Evolutionary conservation across 53 echinoderm and acorn worm species (phyloP), one percentile per base, ranked within the genome.

Genomic region (Holothuria scabra): DNA sequence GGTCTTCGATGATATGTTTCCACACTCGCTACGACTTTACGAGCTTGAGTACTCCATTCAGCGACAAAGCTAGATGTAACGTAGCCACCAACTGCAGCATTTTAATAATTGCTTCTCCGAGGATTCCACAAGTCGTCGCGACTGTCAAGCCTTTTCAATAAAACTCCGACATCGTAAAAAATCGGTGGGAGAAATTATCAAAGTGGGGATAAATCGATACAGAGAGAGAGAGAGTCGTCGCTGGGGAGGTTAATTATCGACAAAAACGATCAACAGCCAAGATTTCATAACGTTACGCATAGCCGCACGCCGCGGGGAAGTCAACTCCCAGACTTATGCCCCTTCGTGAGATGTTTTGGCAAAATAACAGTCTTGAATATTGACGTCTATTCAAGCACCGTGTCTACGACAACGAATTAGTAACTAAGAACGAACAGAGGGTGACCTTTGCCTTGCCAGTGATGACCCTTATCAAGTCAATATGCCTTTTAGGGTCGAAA

Each of bases 361-460:
- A 52, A 52, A 52, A 52, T 52, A 52, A 52, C 52, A 52, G 1
- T 52, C 52, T 52, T 52, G 18, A 48, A 52, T 52, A 52, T 52
- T 52, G 52, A 52, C 18, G 52, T 52, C 52, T 52, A 18, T 3
- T 52, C 18, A 14, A 52, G 52, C 52, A 52, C 2, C 52, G 52
- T 52, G 4, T 52, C 52, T 52, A 52, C 52, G 16, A 52, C 52
- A 52, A 52, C 52, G 52, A 16, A 52, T 52, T 52, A 52, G 52
- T 52, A 52, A 18, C 52, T 52, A 52, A 52, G 52, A 52, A 52
- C 28, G 23, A n/a, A 34, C 41, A 13, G 25, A 48, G 10, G 34
- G 19, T 48, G 72, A 72, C 72, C 72, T 72, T 44, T 72, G 72
- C 72, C 37, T 72, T 21, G 72, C 72, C 25, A 48, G 72, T 24